phyloP scores from a whole-genome alignment of 1,140 invertebrate genomes.

The Lanistes nyassanus region DNA sequence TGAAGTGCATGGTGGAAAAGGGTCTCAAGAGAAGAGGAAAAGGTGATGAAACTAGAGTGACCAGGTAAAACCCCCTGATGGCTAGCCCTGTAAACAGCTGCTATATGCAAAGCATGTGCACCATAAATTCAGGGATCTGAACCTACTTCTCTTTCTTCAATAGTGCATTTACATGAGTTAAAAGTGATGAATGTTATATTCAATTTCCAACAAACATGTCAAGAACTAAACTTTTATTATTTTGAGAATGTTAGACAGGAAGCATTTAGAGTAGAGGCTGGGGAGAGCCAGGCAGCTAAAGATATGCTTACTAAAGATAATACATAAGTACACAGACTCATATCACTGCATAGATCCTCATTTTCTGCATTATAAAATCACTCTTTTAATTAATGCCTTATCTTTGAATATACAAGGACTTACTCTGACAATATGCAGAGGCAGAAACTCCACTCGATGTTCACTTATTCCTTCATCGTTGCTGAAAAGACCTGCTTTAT shows the following conservation, averaged over 20 bases:
- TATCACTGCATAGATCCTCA: background rate
- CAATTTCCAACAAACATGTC: too few species aligned
- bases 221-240: too few species aligned
- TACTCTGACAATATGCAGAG: conserved; percentile 9
- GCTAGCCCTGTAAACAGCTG: too few species aligned
- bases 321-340: background rate
- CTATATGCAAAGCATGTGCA: too few species aligned
- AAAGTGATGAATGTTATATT: too few species aligned
- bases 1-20: too few species aligned
- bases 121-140: too few species aligned
- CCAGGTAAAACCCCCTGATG: too few species aligned
- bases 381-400: background rate
- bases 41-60: too few species aligned
- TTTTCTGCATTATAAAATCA: background rate
- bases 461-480: background rate
- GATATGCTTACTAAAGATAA: background rate
- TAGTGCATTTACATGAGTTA: too few species aligned
- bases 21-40: too few species aligned
- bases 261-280: background rate
- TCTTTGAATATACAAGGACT: conserved; percentile 1
- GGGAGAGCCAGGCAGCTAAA: background rate
- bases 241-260: background rate
- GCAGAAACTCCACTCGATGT: background rate
- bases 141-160: too few species aligned
- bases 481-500: background rate